These are phyloP conservation scores for Dolichoris vasculosae DNA, from an alignment of 1,140 invertebrate genomes.

Conservation along the genomic window DNA sequence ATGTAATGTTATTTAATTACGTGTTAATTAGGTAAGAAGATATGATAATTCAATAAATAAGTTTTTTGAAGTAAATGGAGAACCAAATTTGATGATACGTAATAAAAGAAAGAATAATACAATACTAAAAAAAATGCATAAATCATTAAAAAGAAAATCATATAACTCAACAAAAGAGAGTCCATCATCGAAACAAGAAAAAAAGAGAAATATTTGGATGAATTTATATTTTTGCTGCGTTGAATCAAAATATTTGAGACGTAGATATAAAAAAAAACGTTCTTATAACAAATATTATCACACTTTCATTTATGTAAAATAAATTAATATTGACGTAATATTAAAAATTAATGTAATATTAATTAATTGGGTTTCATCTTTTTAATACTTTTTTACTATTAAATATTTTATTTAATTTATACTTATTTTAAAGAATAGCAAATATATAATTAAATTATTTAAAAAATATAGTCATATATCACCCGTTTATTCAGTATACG, in stretches of 20 bases:
- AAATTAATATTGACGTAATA: background rate
- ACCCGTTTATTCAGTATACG: no score
- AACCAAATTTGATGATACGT: background rate
- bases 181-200: background rate
- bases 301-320: background rate
- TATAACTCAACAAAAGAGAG: background rate
- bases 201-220: background rate
- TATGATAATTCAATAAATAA: background rate
- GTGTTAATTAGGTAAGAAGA: background rate
- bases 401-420: no score
- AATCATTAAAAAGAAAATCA: background rate
- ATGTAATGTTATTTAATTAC: background rate
- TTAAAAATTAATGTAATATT: background rate
- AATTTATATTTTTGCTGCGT: background rate
- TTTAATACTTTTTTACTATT: no score
- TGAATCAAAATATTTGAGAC: background rate
- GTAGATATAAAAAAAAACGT: background rate
- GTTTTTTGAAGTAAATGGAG: background rate
- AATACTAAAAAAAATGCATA: background rate
- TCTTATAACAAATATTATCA: slow-evolving; percentile 30
- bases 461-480: no score
- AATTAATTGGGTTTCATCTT: no score
- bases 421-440: no score
- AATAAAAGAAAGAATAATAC: background rate
- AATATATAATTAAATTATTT: no score